These are phyloP conservation scores for Drosophila longiperda DNA, from an alignment of 2,888 invertebrate species.

Conservation along the genomic window DNA sequence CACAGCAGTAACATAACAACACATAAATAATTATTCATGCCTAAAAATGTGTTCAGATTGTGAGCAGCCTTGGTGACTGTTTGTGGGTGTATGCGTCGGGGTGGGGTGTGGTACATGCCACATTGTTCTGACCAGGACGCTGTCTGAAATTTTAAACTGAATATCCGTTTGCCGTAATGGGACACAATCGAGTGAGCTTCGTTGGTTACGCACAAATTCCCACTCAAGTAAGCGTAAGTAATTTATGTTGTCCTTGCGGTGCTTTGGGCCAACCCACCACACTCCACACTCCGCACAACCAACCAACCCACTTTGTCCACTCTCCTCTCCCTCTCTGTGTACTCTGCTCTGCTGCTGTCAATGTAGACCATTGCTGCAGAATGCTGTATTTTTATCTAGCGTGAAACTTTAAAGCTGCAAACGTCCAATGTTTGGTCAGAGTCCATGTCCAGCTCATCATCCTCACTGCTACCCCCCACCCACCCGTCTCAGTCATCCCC, in stretches of 20 bases:
- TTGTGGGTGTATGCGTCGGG: not conserved
- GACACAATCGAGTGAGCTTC: slow-evolving; percentile 79
- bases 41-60: slow-evolving; percentile 63
- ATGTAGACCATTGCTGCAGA: slow-evolving; percentile 17
- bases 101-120: slow-evolving; percentile 7
- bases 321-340: not conserved
- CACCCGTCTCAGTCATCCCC: not conserved
- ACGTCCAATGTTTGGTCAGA: slow-evolving; percentile 61
- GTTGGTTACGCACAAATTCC: slow-evolving; percentile 82
- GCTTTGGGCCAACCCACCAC: slow-evolving; percentile 36
- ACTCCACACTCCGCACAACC: not conserved
- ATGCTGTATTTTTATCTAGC: slow-evolving; percentile 68
- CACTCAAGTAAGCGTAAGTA: slow-evolving; percentile 82
- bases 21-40: slow-evolving; percentile 81
- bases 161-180: slow-evolving; percentile 78
- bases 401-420: slow-evolving; percentile 73
- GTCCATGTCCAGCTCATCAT: slow-evolving; percentile 52
- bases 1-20: slow-evolving; percentile 16
- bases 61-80: not conserved
- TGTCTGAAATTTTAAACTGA: slow-evolving; percentile 75
- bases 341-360: slow-evolving; percentile 33
- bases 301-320: not conserved
- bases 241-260: slow-evolving; percentile 81
- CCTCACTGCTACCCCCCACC: slow-evolving; percentile 17
- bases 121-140: slow-evolving; percentile 54